A percentile compares a stretch with the other conserved stretches of the same genome.
phyloP scores from a whole-genome alignment of 2,888 invertebrate species.

The Coelopa pilipes region DNA sequence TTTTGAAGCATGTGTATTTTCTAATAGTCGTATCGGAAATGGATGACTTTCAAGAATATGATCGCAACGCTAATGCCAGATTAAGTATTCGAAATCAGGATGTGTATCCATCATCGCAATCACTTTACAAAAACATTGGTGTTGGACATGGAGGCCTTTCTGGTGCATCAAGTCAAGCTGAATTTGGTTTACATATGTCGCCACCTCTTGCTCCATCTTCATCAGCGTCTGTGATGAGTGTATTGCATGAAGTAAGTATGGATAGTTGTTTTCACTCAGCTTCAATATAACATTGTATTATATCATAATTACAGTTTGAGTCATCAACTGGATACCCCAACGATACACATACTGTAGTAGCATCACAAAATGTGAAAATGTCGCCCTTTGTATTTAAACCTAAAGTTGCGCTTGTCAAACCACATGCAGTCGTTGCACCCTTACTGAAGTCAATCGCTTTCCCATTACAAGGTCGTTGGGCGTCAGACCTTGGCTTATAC shows the following conservation, averaged over 20 bases:
- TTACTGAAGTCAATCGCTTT: constrained; percentile 58
- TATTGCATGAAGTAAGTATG: constrained; percentile 41
- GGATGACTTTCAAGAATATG: constrained; percentile 41
- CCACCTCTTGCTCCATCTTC: constrained; percentile 50
- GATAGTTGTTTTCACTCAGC: too few relatives aligned
- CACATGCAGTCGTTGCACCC: constrained; percentile 65
- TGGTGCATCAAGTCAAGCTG: constrained; percentile 56
- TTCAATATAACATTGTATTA: too few relatives aligned
- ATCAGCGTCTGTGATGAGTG: constrained; percentile 51
- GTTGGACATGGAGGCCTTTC: constrained; percentile 45
- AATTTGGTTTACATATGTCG: constrained; percentile 49
- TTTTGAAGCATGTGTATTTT: background rate
- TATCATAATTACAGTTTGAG: constrained; percentile 12
- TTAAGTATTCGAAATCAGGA: constrained; percentile 44
- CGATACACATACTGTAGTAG: constrained; percentile 22
- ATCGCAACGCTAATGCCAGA: constrained; percentile 39
- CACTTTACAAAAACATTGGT: constrained; percentile 54
- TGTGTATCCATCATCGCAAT: constrained; percentile 46
- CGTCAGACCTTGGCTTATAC: constrained; percentile 71
- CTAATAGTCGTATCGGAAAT: constrained; percentile 44
- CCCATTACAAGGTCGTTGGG: constrained; percentile 62
- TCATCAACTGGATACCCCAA: constrained; percentile 37
- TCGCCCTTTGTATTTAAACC: constrained; percentile 65
- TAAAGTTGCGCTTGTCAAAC: constrained; percentile 65
- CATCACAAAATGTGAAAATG: constrained; percentile 45